These are phyloP conservation scores for Synchiropus splendidus DNA, from an alignment of 2,113 vertebrate genomes.

Conservation along the genomic window DNA sequence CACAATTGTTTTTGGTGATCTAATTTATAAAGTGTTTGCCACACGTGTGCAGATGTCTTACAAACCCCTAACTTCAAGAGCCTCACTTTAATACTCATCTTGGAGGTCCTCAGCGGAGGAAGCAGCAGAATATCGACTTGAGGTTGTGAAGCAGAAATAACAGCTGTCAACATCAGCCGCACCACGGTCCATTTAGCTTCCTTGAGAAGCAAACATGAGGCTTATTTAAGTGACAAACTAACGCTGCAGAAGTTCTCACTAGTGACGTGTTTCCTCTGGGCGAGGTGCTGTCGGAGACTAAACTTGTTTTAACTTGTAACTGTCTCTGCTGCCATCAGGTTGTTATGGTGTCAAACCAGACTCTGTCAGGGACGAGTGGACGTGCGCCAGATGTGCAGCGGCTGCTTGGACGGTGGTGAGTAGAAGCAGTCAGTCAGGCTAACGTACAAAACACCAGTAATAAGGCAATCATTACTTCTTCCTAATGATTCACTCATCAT, in stretches of 20 bases:
- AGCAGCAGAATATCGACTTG: slow-evolving; percentile 29
- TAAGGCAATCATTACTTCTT: no score
- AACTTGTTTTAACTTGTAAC: not conserved
- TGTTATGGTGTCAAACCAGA: slow-evolving; percentile 87
- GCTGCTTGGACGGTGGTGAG: slow-evolving; percentile 82
- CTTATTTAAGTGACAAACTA: no score
- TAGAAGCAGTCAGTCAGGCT: not conserved
- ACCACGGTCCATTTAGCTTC: not conserved
- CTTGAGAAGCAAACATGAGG: no score
- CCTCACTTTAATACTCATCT: slow-evolving; percentile 44
- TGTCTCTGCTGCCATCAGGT: slow-evolving; percentile 60
- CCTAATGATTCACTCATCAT: no score
- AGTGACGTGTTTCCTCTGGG: no score
- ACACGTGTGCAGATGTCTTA: no score
- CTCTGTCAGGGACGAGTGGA: slow-evolving; percentile 74
- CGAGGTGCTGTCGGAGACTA: no score
- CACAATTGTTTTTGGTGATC: no score
- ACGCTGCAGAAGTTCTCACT: no score
- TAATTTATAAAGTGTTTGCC: no score
- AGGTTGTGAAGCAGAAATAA: slow-evolving; percentile 40
- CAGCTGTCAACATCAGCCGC: slow-evolving; percentile 24
- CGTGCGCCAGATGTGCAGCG: slow-evolving; percentile 78
- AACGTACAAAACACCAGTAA: no score
- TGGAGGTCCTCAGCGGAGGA: slow-evolving; percentile 27
- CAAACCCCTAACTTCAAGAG: slow-evolving; percentile 25